Base-by-base conservation (phyloP, 2,888 invertebrate genomes). In the Notocelia uddmanniana region DNA sequence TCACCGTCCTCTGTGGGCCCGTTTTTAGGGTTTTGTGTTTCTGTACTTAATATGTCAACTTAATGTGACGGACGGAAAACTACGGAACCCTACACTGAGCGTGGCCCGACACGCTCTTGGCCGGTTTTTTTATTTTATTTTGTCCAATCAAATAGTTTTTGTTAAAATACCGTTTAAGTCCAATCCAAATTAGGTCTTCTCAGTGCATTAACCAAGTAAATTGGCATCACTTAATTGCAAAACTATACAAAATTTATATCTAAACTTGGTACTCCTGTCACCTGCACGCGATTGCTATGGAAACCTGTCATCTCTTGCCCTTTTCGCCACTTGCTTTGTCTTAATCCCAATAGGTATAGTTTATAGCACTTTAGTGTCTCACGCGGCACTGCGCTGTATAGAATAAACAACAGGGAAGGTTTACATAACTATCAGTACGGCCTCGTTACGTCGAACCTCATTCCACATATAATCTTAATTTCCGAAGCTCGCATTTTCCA, bases 341-440 rank as follows among this genome's bases (percentile, higher is more conserved):
- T 21, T 45, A 54, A 26, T 18, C n/a, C 55, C 3, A 31, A n/a
- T n/a, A n/a, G n/a, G n/a, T n/a, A n/a, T n/a, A n/a, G n/a, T n/a
- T n/a, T n/a, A 62, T n/a, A 62, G 19, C 31, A 50, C 13, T 19
- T 19, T 8, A 18, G 11, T 11, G 31, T 64, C 15, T 54, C 54
- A 59, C 52, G 54, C 23, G 13, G 52, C 52, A 21, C 19, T 45
- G 52, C 52, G n/a, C 19, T 45, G 54, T 54, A 48, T 9, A 31
- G 31, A 31, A 23, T 41, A 70, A 59, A 64, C 70, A 64, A 48
- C 50, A 57, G 50, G 48, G 69, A 34, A 26, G 62, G 50, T 41
- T 70, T 70, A 70, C 64, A 64, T 59, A 64, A 64, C 70, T 58
- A 64, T 58, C 41, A n/a, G 59, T 64, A 23, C 64, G 64, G 70